phyloP scores from a whole-genome alignment of 2,888 invertebrate genomes.

The Nebria salina region DNA sequence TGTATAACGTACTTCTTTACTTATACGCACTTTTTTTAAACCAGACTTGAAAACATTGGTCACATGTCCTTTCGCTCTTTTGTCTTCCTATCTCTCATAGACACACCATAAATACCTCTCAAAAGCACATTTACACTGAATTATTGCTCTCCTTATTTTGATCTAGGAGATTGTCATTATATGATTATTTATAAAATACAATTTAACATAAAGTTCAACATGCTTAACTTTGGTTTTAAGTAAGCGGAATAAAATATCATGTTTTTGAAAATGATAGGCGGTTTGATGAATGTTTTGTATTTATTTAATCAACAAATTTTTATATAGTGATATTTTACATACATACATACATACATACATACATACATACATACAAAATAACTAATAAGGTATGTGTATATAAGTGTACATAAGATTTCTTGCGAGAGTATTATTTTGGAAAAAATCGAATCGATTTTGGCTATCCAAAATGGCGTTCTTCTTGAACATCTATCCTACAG shows the following conservation, averaged over 20 bases:
- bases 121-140: neutral
- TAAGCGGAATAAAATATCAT: neutral
- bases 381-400: too few species aligned
- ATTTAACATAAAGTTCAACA: neutral
- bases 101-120: neutral
- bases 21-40: neutral
- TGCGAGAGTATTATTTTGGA: neutral
- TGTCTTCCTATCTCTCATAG: neutral
- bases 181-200: neutral
- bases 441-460: neutral
- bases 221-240: neutral
- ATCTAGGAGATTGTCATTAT: neutral
- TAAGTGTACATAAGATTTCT: too few species aligned
- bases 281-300: neutral
- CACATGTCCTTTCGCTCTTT: neutral
- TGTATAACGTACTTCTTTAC: conserved; percentile 46
- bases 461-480: neutral
- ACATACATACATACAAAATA: too few species aligned
- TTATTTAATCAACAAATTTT: neutral
- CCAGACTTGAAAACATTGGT: neutral
- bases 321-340: too few species aligned
- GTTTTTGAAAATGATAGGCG: neutral
- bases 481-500: too few species aligned
- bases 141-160: neutral
- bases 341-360: too few species aligned